Evolutionary conservation across 1,140 invertebrate genomes (phyloP), one percentile per base, ranked within the genome.

Genomic region (Planococcus citri): DNA sequence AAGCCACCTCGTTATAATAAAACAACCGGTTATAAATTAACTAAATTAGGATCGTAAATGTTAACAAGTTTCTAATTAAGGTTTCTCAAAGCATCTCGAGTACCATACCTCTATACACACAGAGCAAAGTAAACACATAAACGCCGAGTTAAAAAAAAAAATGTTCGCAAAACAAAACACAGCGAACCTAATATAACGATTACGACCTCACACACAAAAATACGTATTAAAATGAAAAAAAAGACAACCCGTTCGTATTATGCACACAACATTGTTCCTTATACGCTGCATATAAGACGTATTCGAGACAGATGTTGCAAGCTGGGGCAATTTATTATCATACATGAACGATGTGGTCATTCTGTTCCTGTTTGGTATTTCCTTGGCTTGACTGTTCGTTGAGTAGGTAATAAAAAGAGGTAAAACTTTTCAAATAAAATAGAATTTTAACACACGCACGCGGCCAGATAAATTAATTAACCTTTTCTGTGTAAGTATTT

Each of bases 21-120:
- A 17, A 51, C 41, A 51, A 51, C 41, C 41, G 41, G 41, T 51
- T 51, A n/a, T 51, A 51, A 51, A 51, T 51, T 51, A 51, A 51
- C 6, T 51, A 51, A 51, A 51, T 51, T 51, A 51, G 41, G 6
- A 51, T 20, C 41, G 10, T 51, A 51, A 51, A 51, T 51, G 41
- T 51, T 51, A 51, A 51, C 41, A 51, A 51, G 41, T 51, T 51
- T 51, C 41, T 51, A 51, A 51, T 51, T 51, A 51, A 51, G 41
- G 41, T 51, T 51, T 51, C n/a, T n/a, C n/a, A n/a, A n/a, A n/a
- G n/a, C n/a, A n/a, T n/a, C n/a, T n/a, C n/a, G n/a, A n/a, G n/a
- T n/a, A n/a, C n/a, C n/a, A n/a, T n/a, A n/a, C n/a, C n/a, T n/a
- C n/a, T n/a, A n/a, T n/a, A n/a, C n/a, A n/a, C n/a, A n/a, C n/a